Conservation (phyloP, 1,140 invertebrate genomes). For the Bombus impatiens region DNA sequence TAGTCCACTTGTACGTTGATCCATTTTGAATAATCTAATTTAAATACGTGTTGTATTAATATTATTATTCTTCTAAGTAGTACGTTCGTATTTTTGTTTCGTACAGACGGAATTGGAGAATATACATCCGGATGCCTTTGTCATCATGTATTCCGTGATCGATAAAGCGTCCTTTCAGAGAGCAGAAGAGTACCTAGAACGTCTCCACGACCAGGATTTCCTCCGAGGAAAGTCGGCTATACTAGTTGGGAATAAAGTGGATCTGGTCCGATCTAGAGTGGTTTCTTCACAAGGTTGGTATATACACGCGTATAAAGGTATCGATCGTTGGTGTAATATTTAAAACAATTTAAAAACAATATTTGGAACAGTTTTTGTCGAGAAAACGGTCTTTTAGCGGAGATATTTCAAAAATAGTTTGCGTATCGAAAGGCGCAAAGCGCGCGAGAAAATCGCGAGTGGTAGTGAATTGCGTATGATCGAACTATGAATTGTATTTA, state of each 20-base stretch:
- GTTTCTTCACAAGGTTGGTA: slow-evolving; percentile 93
- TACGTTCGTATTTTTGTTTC: not conserved
- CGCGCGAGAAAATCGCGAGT: not conserved
- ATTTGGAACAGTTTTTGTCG: not conserved
- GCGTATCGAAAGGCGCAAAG: too few relatives aligned
- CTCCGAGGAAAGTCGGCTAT: slow-evolving; percentile 90
- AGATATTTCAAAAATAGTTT: not conserved
- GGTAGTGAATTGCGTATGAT: not conserved
- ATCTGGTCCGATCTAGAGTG: slow-evolving; percentile 94
- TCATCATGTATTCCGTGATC: slow-evolving; percentile 95
- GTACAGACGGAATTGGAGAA: slow-evolving; percentile 88
- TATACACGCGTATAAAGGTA: not conserved
- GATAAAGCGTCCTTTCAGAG: slow-evolving; percentile 94
- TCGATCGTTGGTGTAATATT: too few relatives aligned
- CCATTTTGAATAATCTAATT: not conserved
- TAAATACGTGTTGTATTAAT: not conserved
- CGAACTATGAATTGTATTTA: not conserved
- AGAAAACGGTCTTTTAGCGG: not conserved
- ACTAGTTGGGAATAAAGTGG: slow-evolving; percentile 97
- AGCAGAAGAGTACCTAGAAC: slow-evolving; percentile 89
- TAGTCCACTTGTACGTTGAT: too few relatives aligned
- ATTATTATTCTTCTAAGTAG: not conserved
- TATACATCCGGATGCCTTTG: slow-evolving; percentile 90
- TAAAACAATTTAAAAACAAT: too few relatives aligned
- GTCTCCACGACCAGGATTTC: slow-evolving; percentile 89